These are phyloP conservation scores for Acanthiza pusilla DNA, from an alignment of 2,797 vertebrate species.

Conservation along the genomic window DNA sequence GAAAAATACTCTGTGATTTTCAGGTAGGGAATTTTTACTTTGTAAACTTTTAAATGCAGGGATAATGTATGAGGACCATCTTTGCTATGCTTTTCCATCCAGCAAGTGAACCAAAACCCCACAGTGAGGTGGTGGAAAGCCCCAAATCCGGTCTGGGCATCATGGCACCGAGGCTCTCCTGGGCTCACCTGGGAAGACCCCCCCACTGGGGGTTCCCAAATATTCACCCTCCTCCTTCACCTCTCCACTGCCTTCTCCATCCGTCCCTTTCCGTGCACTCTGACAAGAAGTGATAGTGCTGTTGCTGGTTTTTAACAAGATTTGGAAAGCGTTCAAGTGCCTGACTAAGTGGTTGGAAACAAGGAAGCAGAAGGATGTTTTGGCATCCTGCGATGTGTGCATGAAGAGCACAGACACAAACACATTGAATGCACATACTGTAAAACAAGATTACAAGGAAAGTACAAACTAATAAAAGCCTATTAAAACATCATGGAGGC, in stretches of 20 bases:
- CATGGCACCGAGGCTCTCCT: accelerated
- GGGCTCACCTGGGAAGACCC: background rate
- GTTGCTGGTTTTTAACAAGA: slow-evolving; percentile 49
- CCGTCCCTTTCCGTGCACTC: background rate
- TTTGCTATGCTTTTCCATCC: background rate
- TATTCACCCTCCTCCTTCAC: background rate
- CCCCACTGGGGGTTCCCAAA: accelerated
- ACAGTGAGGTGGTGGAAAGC: background rate
- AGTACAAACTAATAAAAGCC: slow-evolving; percentile 55
- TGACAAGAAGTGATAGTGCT: background rate
- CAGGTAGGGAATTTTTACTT: background rate
- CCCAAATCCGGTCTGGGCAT: background rate
- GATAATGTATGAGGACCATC: background rate
- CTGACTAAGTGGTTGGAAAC: slow-evolving; percentile 47
- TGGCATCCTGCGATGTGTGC: slow-evolving; percentile 36
- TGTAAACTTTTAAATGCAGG: background rate
- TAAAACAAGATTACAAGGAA: slow-evolving; percentile 57
- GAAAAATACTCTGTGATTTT: background rate
- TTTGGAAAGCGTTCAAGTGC: slow-evolving; percentile 25
- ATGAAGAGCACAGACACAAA: slow-evolving; percentile 56
- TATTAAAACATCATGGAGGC: slow-evolving; percentile 35
- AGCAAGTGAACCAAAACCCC: background rate
- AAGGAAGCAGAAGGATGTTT: slow-evolving; percentile 62
- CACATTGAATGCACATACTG: slow-evolving; percentile 40
- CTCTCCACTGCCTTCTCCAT: background rate